Conservation (phyloP, 2,888 invertebrate species). For the Steinernema hermaphroditum region DNA sequence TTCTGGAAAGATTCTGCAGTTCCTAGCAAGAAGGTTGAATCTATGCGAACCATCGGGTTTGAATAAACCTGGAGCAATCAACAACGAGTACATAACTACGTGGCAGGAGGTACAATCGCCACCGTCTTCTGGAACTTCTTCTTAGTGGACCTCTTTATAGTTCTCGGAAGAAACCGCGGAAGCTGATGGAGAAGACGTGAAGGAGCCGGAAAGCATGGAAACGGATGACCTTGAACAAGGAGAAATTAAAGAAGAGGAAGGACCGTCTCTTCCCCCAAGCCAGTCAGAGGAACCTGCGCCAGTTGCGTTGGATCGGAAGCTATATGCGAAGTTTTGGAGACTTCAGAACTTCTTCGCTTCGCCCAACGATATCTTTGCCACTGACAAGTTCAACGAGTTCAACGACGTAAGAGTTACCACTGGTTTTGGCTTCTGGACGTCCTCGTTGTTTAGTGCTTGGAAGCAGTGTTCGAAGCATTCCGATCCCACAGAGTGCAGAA, state of each 20-base stretch:
- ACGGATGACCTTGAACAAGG: constrained; percentile 7
- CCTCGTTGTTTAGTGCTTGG: constrained; percentile 6
- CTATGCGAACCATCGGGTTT: constrained; percentile 8
- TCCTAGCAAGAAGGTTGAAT: background rate
- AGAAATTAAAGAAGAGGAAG: constrained; percentile 23
- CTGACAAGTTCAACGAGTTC: background rate
- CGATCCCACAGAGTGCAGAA: constrained; percentile 13
- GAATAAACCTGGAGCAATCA: constrained; percentile 23
- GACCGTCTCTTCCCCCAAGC: background rate
- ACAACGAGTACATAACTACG: background rate
- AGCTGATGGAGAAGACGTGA: background rate
- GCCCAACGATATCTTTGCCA: background rate
- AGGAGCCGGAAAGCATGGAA: background rate
- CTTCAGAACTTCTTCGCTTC: constrained; percentile 17
- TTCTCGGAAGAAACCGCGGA: background rate
- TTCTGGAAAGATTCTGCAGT: constrained; percentile 3
- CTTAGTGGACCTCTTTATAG: background rate
- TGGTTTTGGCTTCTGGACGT: background rate
- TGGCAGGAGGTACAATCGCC: constrained; percentile 5
- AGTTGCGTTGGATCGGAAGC: background rate
- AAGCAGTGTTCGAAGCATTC: background rate
- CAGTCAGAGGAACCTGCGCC: background rate
- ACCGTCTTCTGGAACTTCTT: background rate
- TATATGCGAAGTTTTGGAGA: constrained; percentile 17
- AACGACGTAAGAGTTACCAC: background rate